Base-by-base conservation (phyloP, 2,888 invertebrate species). In the Rutpela maculata region DNA sequence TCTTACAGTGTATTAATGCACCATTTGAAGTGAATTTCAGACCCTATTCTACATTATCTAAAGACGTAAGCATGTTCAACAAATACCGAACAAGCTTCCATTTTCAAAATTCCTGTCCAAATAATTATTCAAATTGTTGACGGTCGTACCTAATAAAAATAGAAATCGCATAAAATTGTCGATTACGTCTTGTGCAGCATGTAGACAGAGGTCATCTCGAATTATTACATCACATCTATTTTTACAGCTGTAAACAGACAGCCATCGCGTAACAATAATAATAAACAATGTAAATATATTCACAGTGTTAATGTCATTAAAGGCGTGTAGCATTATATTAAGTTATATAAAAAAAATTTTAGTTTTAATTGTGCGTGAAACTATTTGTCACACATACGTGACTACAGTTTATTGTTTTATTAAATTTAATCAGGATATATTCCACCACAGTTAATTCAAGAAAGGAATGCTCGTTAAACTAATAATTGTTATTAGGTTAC, bases 211-310 rank as follows among this genome's bases (percentile, higher is more conserved):
- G 72, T 72, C 72, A 63, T 63, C 63, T n/a, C 10, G 63, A 71
- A 63, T 63, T 43, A 56, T 81, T 79, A 76, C 81, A 78, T 81
- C 81, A 81, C 66, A 65, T 68, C 79, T 80, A 80, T 80, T 79
- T 80, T 80, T 74, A 79, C 31, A 56, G 60, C 22, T 59, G 55
- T 78, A 78, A 78, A 73, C 69, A 75, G 19, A 19, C 65, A 22
- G n/a, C 35, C 70, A 50, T 55, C 17, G 59, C 56, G 35, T 1
- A 56, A 17, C 50, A 43, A 43, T 12, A 43, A 43, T 43, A 35
- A 50, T 50, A 50, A n/a, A 50, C 50, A 50, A 50, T 22, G 63
- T 50, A 18, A 72, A 59, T 31, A 59, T 62, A 50, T 60, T 60
- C 43, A 72, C 35, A 19, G 18, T 63, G 55, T 62, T 72, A 72